Percentiles rank a stretch among this genome's conserved stretches.
phyloP scores from a whole-genome alignment of 2,888 invertebrate genomes.

The Augochlorella aurata region DNA sequence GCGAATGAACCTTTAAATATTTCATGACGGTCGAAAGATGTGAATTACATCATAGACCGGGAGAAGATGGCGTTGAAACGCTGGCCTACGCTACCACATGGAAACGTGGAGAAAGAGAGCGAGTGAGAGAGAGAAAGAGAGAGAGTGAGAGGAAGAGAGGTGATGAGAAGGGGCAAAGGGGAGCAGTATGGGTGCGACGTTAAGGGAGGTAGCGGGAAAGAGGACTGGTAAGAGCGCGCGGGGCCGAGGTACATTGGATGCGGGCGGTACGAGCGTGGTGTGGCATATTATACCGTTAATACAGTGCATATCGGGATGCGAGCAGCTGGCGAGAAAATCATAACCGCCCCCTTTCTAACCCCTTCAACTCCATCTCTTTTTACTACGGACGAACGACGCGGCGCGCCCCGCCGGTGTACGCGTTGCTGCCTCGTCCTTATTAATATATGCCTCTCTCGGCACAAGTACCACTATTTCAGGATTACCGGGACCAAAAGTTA shows the following conservation, averaged over 20 bases:
- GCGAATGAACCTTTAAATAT: constrained; percentile 73
- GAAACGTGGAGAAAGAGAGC: not conserved
- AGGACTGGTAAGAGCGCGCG: not conserved
- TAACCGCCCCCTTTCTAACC: constrained; percentile 53
- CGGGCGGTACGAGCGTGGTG: constrained; percentile 73
- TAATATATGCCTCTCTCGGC: constrained; percentile 70
- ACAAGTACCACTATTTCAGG: constrained; percentile 71
- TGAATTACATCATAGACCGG: constrained; percentile 68
- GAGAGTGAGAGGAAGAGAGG: too few relatives aligned
- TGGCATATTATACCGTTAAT: constrained; percentile 79
- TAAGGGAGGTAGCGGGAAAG: not conserved
- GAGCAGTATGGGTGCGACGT: not conserved
- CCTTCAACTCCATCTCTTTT: constrained; percentile 48
- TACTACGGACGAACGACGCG: constrained; percentile 20
- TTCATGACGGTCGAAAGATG: constrained; percentile 74
- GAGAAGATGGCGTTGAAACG: constrained; percentile 59
- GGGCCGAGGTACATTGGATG: constrained; percentile 70
- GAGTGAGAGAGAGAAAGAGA: too few relatives aligned
- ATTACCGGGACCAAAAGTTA: constrained; percentile 71
- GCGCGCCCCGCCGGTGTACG: not conserved
- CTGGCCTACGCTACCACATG: constrained; percentile 26
- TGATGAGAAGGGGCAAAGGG: not conserved
- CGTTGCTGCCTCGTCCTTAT: constrained; percentile 66
- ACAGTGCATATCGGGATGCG: constrained; percentile 77
- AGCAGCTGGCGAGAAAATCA: constrained; percentile 77